These are phyloP conservation scores for Julus scandinavius DNA, from an alignment of 2,888 invertebrate genomes.

Conservation along the genomic window DNA sequence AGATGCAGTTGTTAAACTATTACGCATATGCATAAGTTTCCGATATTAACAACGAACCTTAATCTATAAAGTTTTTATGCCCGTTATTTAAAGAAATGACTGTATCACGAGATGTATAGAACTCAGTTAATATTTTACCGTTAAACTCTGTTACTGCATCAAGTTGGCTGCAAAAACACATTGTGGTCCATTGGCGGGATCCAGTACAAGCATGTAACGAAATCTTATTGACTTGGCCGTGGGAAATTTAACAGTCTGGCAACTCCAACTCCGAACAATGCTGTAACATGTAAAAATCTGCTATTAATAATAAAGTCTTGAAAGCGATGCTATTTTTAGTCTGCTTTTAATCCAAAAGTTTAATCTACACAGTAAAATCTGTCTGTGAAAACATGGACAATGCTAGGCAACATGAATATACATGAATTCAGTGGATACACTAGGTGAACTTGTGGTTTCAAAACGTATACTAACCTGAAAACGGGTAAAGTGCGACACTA, in stretches of 20 bases:
- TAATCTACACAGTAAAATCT: no score
- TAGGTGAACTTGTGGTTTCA: neutral
- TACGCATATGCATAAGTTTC: neutral
- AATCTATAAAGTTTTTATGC: neutral
- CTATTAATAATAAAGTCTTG: slow-evolving; percentile 48
- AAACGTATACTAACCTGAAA: no score
- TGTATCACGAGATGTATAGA: neutral
- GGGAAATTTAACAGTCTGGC: slow-evolving; percentile 42
- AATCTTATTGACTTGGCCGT: slow-evolving; percentile 11
- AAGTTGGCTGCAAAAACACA: neutral
- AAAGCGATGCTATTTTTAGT: neutral
- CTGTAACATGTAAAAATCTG: slow-evolving; percentile 40
- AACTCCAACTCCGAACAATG: slow-evolving; percentile 41
- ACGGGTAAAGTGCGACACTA: no score
- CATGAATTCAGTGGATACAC: neutral
- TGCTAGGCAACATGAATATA: neutral
- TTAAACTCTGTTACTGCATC: neutral
- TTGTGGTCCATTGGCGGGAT: neutral
- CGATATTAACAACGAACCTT: neutral
- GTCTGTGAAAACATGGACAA: no score
- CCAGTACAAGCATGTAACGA: neutral
- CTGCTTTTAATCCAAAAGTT: neutral
- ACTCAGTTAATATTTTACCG: neutral
- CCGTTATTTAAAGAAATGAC: neutral
- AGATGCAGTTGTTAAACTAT: neutral